Percentiles rank a stretch among this genome's conserved stretches.
phyloP scores from a whole-genome alignment of 2,113 vertebrate genomes.

The Brachyhypopomus occidentalis region DNA sequence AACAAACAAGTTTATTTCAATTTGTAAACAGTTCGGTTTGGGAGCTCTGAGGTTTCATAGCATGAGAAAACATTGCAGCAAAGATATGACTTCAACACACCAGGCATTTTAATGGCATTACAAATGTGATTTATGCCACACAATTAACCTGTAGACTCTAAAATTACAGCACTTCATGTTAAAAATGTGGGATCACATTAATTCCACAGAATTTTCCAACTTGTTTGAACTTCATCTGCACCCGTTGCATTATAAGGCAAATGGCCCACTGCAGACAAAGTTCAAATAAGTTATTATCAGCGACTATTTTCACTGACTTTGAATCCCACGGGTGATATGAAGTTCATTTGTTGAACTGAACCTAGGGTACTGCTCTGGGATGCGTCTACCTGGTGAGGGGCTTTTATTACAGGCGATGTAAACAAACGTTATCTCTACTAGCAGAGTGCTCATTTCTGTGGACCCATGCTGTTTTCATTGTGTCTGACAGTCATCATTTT shows the following conservation, averaged over 20 bases:
- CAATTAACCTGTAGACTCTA: not conserved
- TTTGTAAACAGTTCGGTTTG: slow-evolving; percentile 19
- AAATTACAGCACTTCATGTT: not conserved
- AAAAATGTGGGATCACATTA: not conserved
- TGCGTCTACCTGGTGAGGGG: not conserved
- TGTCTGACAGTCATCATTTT: slow-evolving; percentile 32
- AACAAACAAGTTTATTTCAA: slow-evolving; percentile 18
- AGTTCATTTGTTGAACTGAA: not conserved
- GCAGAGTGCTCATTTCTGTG: slow-evolving; percentile 16
- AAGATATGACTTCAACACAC: not conserved
- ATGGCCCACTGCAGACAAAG: not conserved
- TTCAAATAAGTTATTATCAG: not conserved
- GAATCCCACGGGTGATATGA: not conserved
- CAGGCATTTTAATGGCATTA: slow-evolving; percentile 13
- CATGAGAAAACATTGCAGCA: slow-evolving; percentile 17
- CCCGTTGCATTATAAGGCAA: not conserved
- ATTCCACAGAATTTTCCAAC: not conserved
- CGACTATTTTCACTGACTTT: not conserved
- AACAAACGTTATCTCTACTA: slow-evolving; percentile 10
- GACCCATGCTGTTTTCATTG: slow-evolving; percentile 23
- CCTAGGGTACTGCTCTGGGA: not conserved
- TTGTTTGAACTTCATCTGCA: not conserved
- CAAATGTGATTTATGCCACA: slow-evolving; percentile 19
- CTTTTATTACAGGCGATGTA: slow-evolving; percentile 18
- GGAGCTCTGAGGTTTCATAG: not conserved